A percentile compares a stretch with the other conserved stretches of the same genome.
phyloP scores from a whole-genome alignment of 64 coral and sea anemone species.

The Catalaphyllia jardinei region DNA sequence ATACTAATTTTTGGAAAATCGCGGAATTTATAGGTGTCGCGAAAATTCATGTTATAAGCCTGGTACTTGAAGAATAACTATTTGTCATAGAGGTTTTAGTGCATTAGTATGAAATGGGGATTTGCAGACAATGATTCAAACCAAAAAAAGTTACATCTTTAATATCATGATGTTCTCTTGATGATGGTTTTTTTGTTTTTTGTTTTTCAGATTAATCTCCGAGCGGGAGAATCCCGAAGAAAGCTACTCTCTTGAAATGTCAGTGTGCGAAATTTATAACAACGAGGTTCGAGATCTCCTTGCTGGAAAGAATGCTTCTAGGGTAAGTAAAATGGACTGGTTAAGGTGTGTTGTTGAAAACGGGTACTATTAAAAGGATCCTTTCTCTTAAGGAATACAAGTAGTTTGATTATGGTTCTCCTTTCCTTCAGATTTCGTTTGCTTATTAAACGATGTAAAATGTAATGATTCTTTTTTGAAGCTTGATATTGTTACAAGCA shows the following conservation, averaged over 20 bases:
- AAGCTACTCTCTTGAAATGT: slow-evolving; percentile 85
- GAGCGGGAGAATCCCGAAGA: slow-evolving; percentile 70
- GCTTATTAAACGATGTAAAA: background rate
- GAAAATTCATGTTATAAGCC: no score
- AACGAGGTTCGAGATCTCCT: slow-evolving; percentile 94
- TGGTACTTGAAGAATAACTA: no score
- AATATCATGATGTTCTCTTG: background rate
- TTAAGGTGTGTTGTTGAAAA: background rate
- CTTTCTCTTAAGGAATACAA: background rate
- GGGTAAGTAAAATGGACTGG: slow-evolving; percentile 34
- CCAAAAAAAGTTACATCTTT: no score
- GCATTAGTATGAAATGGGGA: no score
- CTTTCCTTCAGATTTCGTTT: no score
- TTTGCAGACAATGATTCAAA: no score
- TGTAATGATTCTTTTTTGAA: slow-evolving; percentile 23
- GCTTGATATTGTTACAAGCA: slow-evolving; percentile 90
- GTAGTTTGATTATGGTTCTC: background rate
- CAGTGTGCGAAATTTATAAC: slow-evolving; percentile 98
- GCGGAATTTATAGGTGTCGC: no score
- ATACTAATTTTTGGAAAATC: no score
- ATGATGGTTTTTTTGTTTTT: slow-evolving; percentile 16
- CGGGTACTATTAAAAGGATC: background rate
- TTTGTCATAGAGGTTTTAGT: no score
- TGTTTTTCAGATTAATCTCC: slow-evolving; percentile 79
- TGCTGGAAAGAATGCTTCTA: slow-evolving; percentile 77